These are phyloP conservation scores for Corydoras sp. DNA, from an alignment of 2,113 vertebrate species.

Conservation along the genomic window DNA sequence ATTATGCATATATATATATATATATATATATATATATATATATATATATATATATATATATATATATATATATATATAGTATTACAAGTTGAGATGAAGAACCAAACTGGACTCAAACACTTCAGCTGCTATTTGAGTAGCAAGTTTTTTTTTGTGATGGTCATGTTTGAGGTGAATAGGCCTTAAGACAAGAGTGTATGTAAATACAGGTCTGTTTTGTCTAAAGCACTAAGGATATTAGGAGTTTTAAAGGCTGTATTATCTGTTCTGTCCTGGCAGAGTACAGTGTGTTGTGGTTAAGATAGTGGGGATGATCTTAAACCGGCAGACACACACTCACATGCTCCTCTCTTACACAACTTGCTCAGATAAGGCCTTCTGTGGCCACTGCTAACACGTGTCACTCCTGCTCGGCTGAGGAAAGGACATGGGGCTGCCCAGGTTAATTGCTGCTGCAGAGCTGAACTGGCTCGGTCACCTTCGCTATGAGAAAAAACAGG, in stretches of 20 bases:
- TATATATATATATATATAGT: no score
- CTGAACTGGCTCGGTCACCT: conserved; percentile 56
- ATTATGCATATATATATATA: no score
- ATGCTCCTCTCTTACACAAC: background rate
- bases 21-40: no score
- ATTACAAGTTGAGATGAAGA: no score
- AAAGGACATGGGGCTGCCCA: conserved; percentile 43
- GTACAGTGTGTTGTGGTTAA: conserved; percentile 12
- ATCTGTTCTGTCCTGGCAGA: conserved; percentile 9
- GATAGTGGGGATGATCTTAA: conserved; percentile 14
- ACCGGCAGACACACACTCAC: conserved; percentile 8
- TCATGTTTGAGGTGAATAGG: background rate
- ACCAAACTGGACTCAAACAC: no score
- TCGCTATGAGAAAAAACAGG: conserved; percentile 40
- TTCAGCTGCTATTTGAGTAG: background rate
- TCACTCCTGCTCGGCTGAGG: conserved; percentile 33
- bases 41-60: no score
- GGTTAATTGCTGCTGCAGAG: conserved; percentile 68
- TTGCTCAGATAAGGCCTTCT: conserved; percentile 27
- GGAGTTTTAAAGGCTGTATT: background rate
- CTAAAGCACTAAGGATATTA: background rate
- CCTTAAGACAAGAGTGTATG: background rate
- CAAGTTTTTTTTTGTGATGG: background rate
- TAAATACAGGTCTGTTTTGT: conserved; percentile 6
- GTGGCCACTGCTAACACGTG: conserved; percentile 33